Conservation (phyloP, 2,113 vertebrate species). For the Amazona guildingii region DNA sequence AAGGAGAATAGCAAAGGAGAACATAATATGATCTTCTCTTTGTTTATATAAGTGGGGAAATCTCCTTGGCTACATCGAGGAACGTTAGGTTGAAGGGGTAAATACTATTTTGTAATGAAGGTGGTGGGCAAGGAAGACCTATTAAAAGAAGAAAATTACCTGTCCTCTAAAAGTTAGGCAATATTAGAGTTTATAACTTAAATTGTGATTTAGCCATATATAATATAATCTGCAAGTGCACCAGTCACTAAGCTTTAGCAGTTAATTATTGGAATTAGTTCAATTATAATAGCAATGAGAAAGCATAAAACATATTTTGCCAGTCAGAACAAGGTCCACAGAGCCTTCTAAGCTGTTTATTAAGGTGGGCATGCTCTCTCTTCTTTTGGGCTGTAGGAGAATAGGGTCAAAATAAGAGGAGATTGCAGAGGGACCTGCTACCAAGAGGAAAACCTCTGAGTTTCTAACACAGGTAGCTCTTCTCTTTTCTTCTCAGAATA, state of each 20-base stretch:
- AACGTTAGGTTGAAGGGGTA: not conserved
- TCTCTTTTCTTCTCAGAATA: not conserved
- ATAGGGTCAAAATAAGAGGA: not conserved
- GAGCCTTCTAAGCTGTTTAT: not conserved
- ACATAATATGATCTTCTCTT: not conserved
- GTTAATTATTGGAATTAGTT: not conserved
- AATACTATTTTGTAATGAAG: not conserved
- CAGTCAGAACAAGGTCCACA: not conserved
- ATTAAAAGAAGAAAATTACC: not conserved
- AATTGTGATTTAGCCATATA: not conserved
- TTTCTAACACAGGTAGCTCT: not conserved
- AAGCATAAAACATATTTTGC: not conserved
- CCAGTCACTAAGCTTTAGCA: not conserved
- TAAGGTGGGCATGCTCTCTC: rapidly evolving
- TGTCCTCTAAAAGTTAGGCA: not conserved
- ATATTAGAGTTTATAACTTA: not conserved
- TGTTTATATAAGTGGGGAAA: not conserved
- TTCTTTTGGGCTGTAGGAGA: not conserved
- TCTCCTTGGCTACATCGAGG: not conserved
- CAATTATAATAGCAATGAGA: not conserved
- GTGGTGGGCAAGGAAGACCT: not conserved
- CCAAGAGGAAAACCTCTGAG: rapidly evolving
- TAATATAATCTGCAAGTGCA: not conserved
- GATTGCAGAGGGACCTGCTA: not conserved
- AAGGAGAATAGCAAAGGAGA: not conserved